These are phyloP conservation scores for Bombus breviceps DNA, from an alignment of 1,140 invertebrate species.

Conservation along the genomic window DNA sequence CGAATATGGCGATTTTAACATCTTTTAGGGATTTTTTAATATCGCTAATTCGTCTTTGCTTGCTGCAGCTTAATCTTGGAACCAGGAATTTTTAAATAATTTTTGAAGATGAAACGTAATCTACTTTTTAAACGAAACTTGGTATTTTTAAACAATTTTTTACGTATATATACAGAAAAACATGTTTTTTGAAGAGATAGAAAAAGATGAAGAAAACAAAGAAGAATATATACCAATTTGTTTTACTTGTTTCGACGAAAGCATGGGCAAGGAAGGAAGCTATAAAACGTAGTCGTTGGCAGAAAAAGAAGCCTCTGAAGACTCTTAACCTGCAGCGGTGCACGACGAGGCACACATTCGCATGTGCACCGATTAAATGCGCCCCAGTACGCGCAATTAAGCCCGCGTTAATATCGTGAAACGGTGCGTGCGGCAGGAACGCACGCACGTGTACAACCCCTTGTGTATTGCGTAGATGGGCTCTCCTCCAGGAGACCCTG, in stretches of 20 bases:
- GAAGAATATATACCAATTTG: neutral
- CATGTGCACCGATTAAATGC: conserved; percentile 53
- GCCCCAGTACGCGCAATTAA: conserved; percentile 67
- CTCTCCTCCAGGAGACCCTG: no score
- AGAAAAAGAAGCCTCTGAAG: neutral
- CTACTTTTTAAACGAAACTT: no score
- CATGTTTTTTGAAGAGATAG: accelerated
- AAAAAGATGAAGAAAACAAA: neutral
- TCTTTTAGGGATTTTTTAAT: no score
- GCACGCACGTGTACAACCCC: conserved; percentile 17
- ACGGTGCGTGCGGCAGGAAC: conserved; percentile 55
- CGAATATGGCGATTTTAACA: no score
- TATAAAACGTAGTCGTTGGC: neutral
- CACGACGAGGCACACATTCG: conserved; percentile 9
- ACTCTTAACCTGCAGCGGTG: conserved; percentile 37
- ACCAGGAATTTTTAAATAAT: neutral
- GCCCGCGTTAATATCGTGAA: conserved; percentile 70
- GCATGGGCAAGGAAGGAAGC: neutral
- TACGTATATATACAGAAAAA: neutral
- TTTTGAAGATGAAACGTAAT: no score
- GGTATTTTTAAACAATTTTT: no score
- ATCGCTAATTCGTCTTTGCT: no score
- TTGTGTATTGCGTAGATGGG: neutral
- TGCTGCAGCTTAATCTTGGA: no score
- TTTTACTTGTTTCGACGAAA: no score